Base-by-base conservation (phyloP, 1,140 invertebrate species). In the Drosophila oshimai region DNA sequence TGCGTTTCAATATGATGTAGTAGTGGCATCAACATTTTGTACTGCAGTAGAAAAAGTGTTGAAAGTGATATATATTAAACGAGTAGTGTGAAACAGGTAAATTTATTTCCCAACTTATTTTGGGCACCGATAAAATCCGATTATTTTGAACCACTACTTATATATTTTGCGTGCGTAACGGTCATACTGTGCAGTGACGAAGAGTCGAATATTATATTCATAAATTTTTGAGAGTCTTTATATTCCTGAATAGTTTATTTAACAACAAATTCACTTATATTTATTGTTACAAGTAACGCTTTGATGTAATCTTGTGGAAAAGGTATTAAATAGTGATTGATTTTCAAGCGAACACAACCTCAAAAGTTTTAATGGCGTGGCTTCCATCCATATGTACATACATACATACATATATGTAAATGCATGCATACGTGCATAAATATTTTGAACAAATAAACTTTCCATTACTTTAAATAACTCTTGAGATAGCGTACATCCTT, bases 291-390 rank as follows among this genome's bases (percentile, higher is more conserved):
- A 18, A 22, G 28, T 17, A 24, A 31, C 50, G 53, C 20, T n/a
- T 53, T 53, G 5, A 17, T 31, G 49, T 31, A 33, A 24, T 6
- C 20, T 33, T 24, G 46, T 12, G 13, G 3, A 33, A 51, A 57
- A 57, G 53, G 53, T 57, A 57, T 29, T 17, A 12, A 51, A 4
- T 22, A 33, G 46, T 33, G 13, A 55, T 12, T 33, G 17, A 20
- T 18, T 13, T 9, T 17, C 4, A 20, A 33, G 17, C 53, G 53
- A 57, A 73, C 75, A 69, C 77, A 80, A 80, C 77, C 77, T 80
- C 77, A 80, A 80, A 80, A 37, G 24, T 41, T 50, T 42, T 45
- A 75, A 73, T 81, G 78, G 77, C 77, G 77, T 80, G 77, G 77
- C 72, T 77, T 70, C 62, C 47, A 64, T 36, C 36, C 61, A 64